Conservation (phyloP, 1,140 invertebrate genomes). For the Aleiodes sp. region DNA sequence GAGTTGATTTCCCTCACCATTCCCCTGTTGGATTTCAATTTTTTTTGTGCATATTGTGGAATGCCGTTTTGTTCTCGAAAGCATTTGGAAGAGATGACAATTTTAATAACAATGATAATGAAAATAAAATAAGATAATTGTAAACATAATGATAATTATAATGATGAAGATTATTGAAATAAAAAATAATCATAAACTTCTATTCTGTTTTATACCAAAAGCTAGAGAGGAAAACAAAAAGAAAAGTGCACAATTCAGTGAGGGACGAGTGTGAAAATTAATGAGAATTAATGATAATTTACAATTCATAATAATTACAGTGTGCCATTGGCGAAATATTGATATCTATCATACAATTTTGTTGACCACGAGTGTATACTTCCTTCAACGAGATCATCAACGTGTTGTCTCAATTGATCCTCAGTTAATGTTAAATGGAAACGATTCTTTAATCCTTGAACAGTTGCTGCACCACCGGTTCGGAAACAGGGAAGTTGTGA, state of each 20-base stretch:
- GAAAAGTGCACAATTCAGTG: not conserved
- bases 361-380: slow-evolving; percentile 97
- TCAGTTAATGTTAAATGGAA: slow-evolving; percentile 96
- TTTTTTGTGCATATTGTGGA: not conserved
- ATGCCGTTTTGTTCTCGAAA: not conserved
- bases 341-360: slow-evolving; percentile 98
- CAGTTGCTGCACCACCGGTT: slow-evolving; percentile 83
- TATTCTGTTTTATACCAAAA: not conserved
- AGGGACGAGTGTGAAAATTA: slow-evolving; percentile 6
- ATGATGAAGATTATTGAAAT: not conserved
- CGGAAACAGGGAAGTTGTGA: slow-evolving; percentile 97
- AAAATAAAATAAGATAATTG: not conserved
- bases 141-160: not conserved
- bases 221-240: slow-evolving; percentile 20
- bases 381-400: slow-evolving; percentile 92
- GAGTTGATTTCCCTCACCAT: not conserved
- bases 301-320: slow-evolving; percentile 68
- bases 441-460: slow-evolving; percentile 87
- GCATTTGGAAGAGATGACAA: slow-evolving; percentile 8
- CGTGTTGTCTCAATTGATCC: slow-evolving; percentile 90
- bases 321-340: slow-evolving; percentile 99
- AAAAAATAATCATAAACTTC: not conserved
- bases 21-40: no score
- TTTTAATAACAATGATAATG: not conserved
- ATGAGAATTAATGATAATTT: slow-evolving; percentile 27